Evolutionary conservation across 2,888 invertebrate species (phyloP).

Genomic region (Lordiphosa fenestrarum): DNA sequence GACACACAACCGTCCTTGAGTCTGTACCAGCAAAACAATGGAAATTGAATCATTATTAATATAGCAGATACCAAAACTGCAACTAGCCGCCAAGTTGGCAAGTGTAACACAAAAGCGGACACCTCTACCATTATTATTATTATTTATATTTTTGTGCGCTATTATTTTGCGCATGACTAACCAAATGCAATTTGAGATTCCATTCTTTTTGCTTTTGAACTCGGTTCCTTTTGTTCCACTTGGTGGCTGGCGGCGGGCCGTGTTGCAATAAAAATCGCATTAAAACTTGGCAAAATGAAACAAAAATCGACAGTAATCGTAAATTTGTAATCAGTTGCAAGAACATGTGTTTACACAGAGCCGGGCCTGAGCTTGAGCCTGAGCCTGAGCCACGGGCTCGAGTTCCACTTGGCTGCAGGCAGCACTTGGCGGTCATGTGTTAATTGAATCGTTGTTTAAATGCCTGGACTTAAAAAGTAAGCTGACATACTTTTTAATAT

Average conservation of each 20-base stretch:
- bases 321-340: conserved; percentile 70
- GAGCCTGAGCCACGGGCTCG: conserved; percentile 10
- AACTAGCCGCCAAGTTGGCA: conserved; percentile 53
- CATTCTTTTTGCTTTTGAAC: conserved; percentile 49
- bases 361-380: conserved; percentile 6
- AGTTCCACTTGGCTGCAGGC: conserved; percentile 38
- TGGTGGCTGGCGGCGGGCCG: conserved; percentile 25
- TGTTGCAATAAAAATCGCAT: conserved; percentile 63
- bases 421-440: conserved; percentile 44
- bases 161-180: conserved; percentile 72
- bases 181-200: conserved; percentile 74
- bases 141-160: conserved; percentile 31
- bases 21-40: conserved; percentile 52
- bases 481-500: conserved; percentile 54
- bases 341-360: conserved; percentile 65
- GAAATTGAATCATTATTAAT: conserved; percentile 69
- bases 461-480: conserved; percentile 42
- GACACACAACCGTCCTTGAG: conserved; percentile 55
- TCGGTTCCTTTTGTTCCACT: conserved; percentile 55
- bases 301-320: conserved; percentile 59
- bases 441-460: conserved; percentile 59
- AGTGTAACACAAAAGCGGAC: conserved; percentile 60
- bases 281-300: conserved; percentile 37
- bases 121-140: conserved; percentile 39
- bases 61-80: conserved; percentile 11